Percentiles rank a stretch among this genome's conserved stretches.
Evolutionary conservation across 2,797 vertebrate species (phyloP).

Genomic region (Gambusia yucatana): DNA sequence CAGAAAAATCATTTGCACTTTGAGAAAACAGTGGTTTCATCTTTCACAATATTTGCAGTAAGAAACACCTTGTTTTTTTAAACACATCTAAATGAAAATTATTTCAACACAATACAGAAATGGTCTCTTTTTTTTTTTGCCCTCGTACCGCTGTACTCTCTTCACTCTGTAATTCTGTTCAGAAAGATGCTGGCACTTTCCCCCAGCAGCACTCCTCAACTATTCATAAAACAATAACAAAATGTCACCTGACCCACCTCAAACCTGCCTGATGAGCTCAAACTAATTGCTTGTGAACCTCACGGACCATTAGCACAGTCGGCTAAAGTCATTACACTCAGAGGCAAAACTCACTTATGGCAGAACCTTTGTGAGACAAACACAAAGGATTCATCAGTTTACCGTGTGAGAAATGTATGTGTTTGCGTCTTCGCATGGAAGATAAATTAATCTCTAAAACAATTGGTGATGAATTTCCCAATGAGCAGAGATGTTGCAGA

Average conservation of each 20-base stretch:
- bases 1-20: not conserved
- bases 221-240: conserved; percentile 54
- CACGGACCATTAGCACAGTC: conserved; percentile 52
- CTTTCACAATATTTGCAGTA: not conserved
- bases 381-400: conserved; percentile 18
- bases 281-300: conserved; percentile 53
- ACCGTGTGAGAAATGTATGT: conserved; percentile 22
- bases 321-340: conserved; percentile 45
- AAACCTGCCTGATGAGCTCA: conserved; percentile 34
- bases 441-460: conserved; percentile 40
- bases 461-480: conserved; percentile 32
- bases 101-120: not conserved
- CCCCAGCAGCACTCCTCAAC: conserved; percentile 22
- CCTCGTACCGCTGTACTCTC: not conserved
- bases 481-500: conserved; percentile 23
- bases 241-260: conserved; percentile 31
- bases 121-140: not conserved
- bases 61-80: not conserved
- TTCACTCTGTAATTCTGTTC: not conserved
- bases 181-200: conserved; percentile 6
- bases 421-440: conserved; percentile 18
- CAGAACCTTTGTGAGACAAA: conserved; percentile 24
- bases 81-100: not conserved
- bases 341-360: conserved; percentile 47
- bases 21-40: not conserved